Percentiles rank a stretch among this genome's conserved stretches.
Conservation (phyloP, 2,888 invertebrate species). For the Dicyrtomina minuta region DNA sequence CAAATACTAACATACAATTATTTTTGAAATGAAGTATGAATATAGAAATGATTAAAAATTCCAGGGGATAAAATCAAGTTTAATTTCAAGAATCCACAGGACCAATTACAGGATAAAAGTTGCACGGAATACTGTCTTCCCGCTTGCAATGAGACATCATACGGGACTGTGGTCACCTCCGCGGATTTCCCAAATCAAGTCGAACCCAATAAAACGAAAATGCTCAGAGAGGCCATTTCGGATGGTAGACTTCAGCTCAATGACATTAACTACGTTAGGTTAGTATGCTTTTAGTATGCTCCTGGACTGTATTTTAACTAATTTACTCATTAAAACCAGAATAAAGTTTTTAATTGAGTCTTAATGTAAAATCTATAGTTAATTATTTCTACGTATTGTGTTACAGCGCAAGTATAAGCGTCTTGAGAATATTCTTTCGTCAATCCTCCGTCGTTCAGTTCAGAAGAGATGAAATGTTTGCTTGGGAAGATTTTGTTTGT, state of each 20-base stretch:
- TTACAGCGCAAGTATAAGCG: conserved; percentile 48
- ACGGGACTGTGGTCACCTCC: conserved; percentile 44
- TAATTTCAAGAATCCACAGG: conserved; percentile 38
- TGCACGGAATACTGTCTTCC: conserved; percentile 44
- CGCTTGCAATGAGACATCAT: conserved; percentile 51
- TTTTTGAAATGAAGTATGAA: background rate
- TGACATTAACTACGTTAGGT: conserved; percentile 50
- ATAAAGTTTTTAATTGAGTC: no score
- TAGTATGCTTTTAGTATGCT: background rate
- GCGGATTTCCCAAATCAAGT: conserved; percentile 50
- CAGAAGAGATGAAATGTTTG: conserved; percentile 50
- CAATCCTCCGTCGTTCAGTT: conserved; percentile 51
- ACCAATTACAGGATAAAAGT: conserved; percentile 27
- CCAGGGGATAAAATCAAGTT: conserved; percentile 37
- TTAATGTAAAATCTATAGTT: background rate
- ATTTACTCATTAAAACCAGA: background rate
- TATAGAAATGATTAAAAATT: background rate
- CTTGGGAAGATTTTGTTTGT: conserved; percentile 53
- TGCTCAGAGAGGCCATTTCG: conserved; percentile 48
- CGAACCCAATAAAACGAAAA: conserved; percentile 50
- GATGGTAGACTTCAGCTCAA: conserved; percentile 44
- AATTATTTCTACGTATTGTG: no score
- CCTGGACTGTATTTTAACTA: background rate
- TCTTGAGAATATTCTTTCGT: conserved; percentile 49
- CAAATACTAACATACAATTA: background rate